Evolutionary conservation across 1,140 invertebrate genomes (phyloP).

Genomic region (Zeugodacus cucurbitae): DNA sequence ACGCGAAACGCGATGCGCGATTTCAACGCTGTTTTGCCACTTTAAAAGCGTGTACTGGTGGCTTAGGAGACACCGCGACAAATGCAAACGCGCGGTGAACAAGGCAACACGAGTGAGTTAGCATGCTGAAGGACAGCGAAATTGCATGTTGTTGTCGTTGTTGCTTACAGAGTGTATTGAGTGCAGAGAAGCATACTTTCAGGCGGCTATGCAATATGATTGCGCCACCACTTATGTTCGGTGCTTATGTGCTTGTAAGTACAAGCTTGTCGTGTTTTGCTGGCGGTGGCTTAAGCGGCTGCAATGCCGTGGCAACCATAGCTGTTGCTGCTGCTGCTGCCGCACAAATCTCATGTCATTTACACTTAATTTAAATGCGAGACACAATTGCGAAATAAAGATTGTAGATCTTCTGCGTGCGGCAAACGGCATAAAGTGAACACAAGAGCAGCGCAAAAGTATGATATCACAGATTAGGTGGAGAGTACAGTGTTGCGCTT

Average conservation of each 20-base stretch:
- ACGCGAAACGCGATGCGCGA: background rate
- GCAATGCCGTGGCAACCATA: background rate
- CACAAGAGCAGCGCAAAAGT: background rate
- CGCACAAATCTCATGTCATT: conserved; percentile 63
- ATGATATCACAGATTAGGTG: background rate
- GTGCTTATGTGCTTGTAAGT: conserved; percentile 9
- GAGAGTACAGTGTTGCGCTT: background rate
- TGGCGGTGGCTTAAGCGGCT: conserved; percentile 5
- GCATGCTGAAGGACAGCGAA: background rate
- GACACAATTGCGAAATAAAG: conserved; percentile 61
- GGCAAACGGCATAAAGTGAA: background rate
- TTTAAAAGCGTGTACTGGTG: background rate
- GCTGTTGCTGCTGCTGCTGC: background rate
- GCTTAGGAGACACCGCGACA: background rate
- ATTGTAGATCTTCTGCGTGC: conserved; percentile 6
- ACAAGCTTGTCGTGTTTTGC: background rate
- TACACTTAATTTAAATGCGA: conserved; percentile 66
- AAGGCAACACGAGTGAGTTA: background rate
- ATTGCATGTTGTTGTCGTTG: background rate
- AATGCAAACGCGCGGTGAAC: conserved; percentile 13
- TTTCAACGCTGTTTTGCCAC: background rate
- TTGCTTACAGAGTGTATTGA: background rate
- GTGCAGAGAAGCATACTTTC: background rate
- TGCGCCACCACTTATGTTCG: background rate
- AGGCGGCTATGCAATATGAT: background rate